Conservation (phyloP, 2,888 invertebrate species). For the Prosopocoilus inquinatus region DNA sequence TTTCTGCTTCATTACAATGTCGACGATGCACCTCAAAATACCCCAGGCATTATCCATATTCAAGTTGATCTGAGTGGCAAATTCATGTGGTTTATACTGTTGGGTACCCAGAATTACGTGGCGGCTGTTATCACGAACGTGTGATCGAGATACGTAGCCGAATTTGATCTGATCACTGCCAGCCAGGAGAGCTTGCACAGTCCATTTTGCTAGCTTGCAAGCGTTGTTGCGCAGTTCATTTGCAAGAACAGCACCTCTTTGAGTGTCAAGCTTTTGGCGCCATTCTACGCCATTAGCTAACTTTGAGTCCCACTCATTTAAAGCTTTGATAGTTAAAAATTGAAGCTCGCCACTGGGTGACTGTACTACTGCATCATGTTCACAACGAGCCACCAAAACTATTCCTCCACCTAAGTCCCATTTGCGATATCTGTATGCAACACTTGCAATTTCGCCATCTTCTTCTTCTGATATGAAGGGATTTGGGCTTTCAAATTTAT, state of each 20-base stretch:
- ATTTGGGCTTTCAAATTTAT: conserved; percentile 87
- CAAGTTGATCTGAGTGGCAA: conserved; percentile 96
- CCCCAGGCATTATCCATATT: conserved; percentile 99
- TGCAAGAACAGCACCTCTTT: conserved; percentile 96
- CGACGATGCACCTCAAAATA: conserved; percentile 93
- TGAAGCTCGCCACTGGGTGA: conserved; percentile 87
- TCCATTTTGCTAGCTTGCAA: conserved; percentile 99
- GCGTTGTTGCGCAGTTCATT: conserved; percentile 98
- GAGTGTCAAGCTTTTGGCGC: conserved; percentile 96
- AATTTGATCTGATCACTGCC: conserved; percentile 98
- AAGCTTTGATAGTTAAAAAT: conserved; percentile 92
- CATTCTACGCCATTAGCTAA: conserved; percentile 96
- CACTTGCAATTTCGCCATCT: conserved; percentile 90
- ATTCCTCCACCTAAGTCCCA: conserved; percentile 95
- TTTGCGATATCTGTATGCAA: conserved; percentile 95
- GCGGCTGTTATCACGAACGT: conserved; percentile 90
- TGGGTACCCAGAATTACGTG: conserved; percentile 97
- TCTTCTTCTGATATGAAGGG: conserved; percentile 93
- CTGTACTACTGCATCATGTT: conserved; percentile 92
- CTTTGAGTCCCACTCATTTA: conserved; percentile 99
- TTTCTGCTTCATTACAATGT: conserved; percentile 94
- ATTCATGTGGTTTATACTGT: conserved; percentile 97
- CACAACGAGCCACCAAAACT: conserved; percentile 88
- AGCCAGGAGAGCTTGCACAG: conserved; percentile 81
- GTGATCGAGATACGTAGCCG: conserved; percentile 96